Conservation (phyloP, 2,888 invertebrate species). For the Panopea generosa region DNA sequence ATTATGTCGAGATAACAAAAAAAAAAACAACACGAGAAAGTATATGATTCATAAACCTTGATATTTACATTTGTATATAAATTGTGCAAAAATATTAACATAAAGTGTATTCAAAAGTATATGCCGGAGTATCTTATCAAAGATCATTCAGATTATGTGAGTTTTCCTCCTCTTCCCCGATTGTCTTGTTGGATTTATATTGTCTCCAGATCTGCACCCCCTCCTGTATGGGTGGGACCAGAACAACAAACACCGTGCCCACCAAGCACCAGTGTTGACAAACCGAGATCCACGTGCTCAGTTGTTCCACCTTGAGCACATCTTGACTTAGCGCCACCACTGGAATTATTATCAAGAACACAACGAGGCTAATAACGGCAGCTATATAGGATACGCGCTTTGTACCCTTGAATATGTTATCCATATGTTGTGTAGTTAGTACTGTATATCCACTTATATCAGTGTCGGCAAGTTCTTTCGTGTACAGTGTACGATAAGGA, state of each 20-base stretch:
- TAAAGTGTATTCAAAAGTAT: too few relatives aligned
- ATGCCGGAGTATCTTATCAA: too few relatives aligned
- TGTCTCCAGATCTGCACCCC: constrained; percentile 46
- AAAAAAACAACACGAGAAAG: too few relatives aligned
- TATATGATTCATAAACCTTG: too few relatives aligned
- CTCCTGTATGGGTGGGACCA: constrained; percentile 54
- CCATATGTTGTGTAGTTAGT: constrained; percentile 43
- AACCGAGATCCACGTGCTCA: constrained; percentile 41
- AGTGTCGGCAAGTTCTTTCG: constrained; percentile 67
- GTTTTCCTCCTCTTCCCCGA: too few relatives aligned
- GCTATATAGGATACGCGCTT: constrained; percentile 26
- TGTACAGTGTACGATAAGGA: constrained; percentile 68
- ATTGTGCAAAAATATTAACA: too few relatives aligned
- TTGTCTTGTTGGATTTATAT: constrained; percentile 18
- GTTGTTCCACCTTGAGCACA: constrained; percentile 29
- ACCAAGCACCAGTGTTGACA: constrained; percentile 57
- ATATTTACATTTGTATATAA: too few relatives aligned
- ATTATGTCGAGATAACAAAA: too few relatives aligned
- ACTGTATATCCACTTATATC: constrained; percentile 29
- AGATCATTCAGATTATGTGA: too few relatives aligned
- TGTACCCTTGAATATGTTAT: constrained; percentile 32
- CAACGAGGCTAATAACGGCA: constrained; percentile 22
- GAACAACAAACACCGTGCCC: constrained; percentile 50
- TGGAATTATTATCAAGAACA: constrained; percentile 47
- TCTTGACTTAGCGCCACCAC: constrained; percentile 39